Conservation (phyloP, 2,113 vertebrate genomes). For the Podilymbus podiceps region DNA sequence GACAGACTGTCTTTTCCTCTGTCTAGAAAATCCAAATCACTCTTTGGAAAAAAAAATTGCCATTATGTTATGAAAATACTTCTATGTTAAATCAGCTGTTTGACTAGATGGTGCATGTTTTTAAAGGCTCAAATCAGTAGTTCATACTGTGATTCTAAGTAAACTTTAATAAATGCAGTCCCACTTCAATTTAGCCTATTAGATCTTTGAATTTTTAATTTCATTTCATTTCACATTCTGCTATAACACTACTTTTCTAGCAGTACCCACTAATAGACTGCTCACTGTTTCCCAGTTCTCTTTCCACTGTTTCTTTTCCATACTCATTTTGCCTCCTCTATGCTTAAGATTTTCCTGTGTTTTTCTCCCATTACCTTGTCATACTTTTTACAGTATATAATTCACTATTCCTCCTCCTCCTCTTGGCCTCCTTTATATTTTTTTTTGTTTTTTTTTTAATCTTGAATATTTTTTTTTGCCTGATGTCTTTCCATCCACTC, state of each 20-base stretch:
- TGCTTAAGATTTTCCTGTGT: neutral
- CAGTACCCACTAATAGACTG: neutral
- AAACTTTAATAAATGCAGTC: neutral
- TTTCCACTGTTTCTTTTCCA: slow-evolving; percentile 15
- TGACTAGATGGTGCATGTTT: neutral
- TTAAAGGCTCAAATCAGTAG: neutral
- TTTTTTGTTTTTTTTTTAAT: neutral
- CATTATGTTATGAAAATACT: neutral
- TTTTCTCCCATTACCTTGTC: neutral
- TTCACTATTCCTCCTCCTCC: neutral
- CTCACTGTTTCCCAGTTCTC: neutral
- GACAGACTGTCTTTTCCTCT: neutral
- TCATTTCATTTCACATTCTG: neutral
- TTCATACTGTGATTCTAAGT: neutral
- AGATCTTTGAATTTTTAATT: neutral
- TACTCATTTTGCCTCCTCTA: neutral
- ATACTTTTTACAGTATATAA: slow-evolving; percentile 13
- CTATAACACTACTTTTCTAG: neutral
- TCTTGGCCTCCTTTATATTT: neutral
- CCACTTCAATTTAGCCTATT: neutral
- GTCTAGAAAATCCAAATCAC: neutral
- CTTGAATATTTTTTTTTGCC: neutral
- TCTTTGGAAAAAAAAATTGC: neutral
- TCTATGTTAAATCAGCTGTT: neutral
- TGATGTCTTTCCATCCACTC: neutral